Conservation (phyloP, 2,797 vertebrate species). For the Ataeniobius toweri region DNA sequence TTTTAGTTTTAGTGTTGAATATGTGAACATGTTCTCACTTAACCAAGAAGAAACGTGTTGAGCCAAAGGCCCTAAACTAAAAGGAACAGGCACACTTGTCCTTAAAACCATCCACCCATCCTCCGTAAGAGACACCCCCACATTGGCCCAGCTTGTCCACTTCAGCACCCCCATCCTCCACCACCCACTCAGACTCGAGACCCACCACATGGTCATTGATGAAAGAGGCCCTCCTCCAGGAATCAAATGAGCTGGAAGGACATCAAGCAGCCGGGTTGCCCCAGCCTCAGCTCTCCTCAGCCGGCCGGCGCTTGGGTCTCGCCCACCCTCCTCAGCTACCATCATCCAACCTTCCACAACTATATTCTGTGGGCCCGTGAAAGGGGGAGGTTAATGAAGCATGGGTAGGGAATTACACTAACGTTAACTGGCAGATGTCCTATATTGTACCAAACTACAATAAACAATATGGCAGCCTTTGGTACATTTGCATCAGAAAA, state of each 20-base stretch:
- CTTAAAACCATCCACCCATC: constrained; percentile 20
- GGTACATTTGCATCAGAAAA: constrained; percentile 83
- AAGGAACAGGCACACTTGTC: constrained; percentile 26
- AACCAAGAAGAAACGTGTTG: constrained; percentile 13
- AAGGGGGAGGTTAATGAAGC: constrained; percentile 89
- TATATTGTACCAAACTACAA: constrained; percentile 83
- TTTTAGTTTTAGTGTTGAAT: background rate
- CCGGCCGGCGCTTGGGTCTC: constrained; percentile 62
- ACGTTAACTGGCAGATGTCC: constrained; percentile 86
- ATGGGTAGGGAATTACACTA: constrained; percentile 88
- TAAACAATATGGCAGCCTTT: constrained; percentile 85
- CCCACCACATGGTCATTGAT: constrained; percentile 86
- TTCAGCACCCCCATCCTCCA: constrained; percentile 47
- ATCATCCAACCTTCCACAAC: constrained; percentile 68
- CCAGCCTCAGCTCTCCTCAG: constrained; percentile 60
- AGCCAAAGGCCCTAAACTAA: constrained; percentile 5
- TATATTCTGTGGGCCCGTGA: constrained; percentile 85
- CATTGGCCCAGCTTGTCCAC: constrained; percentile 44
- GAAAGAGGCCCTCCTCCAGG: constrained; percentile 83
- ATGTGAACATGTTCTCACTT: background rate
- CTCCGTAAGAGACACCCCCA: constrained; percentile 37
- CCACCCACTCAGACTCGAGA: constrained; percentile 79
- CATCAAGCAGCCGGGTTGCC: constrained; percentile 83
- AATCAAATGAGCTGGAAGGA: constrained; percentile 95
- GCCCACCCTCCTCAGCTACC: constrained; percentile 59